Base-by-base conservation (phyloP, 2,888 invertebrate species). In the Mythimna pallens region DNA sequence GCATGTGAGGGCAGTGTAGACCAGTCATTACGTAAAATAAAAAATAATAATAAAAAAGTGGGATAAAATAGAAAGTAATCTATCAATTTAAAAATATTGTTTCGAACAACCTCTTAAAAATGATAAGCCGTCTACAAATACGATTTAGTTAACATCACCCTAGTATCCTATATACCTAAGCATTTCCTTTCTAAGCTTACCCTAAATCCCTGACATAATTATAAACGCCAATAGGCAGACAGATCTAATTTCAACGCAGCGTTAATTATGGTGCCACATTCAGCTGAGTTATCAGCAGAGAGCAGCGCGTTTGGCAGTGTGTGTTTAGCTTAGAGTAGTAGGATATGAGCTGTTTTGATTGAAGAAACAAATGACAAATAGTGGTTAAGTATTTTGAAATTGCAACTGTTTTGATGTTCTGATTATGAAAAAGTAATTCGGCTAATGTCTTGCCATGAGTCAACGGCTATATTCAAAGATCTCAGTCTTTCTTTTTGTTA, bases 231-330 rank as follows among this genome's bases (percentile, higher is more conserved):
- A 57, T 55, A 34, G 40, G 30, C 34, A 69, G 47, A 12, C 30
- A 67, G 63, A 68, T 68, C 66, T 74, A 81, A 81, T 81, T 79
- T 43, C 65, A 70, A 75, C 36, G 36, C 34, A 58, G 40, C 52
- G 63, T 69, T 76, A 84, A 84, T 84, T 78, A 80, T 61, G 64
- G 59, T 22, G 22, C 72, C 65, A 70, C 70, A 76, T 77, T 77
- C 75, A 71, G 64, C 59, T 70, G 58, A 76, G 76, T 71, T 84
- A 84, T 84, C 83, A 63, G 78, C 17, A 8, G 34, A 34, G 55
- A 25, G n/a, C 82, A 80, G 80, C 63, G 64, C 43, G 43, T 30
- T n/a, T 36, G 10, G 40, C 20, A 34, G n/a, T 52, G 30, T 73
- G 63, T 52, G 25, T 10, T 61, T 22, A 68, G 36, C 10, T 43